Evolutionary conservation across 2,888 invertebrate genomes (phyloP), one percentile per base, ranked within the genome.

Genomic region (Adelphocoris suturalis): DNA sequence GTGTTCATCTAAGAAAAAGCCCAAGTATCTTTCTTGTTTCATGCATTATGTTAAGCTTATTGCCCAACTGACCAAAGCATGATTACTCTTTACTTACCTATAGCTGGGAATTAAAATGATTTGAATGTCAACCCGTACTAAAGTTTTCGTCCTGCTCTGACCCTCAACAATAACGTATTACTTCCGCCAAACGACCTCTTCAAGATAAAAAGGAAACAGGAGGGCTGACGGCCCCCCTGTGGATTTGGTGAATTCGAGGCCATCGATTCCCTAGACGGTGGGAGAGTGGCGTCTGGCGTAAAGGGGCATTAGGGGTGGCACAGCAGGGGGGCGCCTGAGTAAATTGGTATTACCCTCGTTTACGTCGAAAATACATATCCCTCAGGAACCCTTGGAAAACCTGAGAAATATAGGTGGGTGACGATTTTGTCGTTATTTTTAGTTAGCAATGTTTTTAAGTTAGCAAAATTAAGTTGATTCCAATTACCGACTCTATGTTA

Each of bases 261-360:
- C 68, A 68, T 68, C 68, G 68, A 68, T 68, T 68, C 23, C 23
- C 2, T 23, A 68, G 68, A 68, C 68, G 68, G 68, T 19, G 11
- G 16, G 68, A 68, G 68, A 68, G 68, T 68, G 68, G 68, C 68
- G 68, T 68, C 68, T 68, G 68, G 68, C 68, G 68, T 68, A 68
- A 68, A 68, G 68, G 68, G 27, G 68, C 68, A 68, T 61, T 61
- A 61, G 61, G 23, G 23, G 68, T 11, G 68, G 27, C 68, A 19
- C 68, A 68, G 23, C 68, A 19, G 68, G 68, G 23, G 68, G 27
- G 5, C 19, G 23, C 11, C 68, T 19, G 19, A 57, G 23, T 68
- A 19, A 68, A 68, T 68, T 68, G 68, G 68, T 27, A 68, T 68
- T 68, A 68, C 23, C 68, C 68, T 68, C 68, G 23, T 68, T 68